These are phyloP conservation scores for Syrphus vitripennis DNA, from an alignment of 2,888 invertebrate genomes.

Conservation along the genomic window DNA sequence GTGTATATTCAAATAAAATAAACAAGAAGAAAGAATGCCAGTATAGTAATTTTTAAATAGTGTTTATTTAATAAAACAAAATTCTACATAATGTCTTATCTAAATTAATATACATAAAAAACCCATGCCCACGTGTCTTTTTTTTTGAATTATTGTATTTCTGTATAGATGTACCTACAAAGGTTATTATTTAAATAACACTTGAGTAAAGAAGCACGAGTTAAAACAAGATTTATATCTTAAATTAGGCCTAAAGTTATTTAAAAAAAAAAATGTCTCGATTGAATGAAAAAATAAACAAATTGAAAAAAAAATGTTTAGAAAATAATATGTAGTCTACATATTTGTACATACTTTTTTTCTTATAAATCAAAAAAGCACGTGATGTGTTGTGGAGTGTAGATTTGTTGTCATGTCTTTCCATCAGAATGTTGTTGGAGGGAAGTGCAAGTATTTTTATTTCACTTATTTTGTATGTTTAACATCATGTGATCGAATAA, in stretches of 20 bases:
- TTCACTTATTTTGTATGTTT: neutral
- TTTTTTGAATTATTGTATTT: neutral
- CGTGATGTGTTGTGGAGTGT: neutral
- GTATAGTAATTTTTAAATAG: neutral
- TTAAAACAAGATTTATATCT: neutral
- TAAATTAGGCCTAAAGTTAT: neutral
- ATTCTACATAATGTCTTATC: neutral
- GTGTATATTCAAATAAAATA: neutral
- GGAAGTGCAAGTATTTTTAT: neutral
- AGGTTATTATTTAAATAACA: constrained; percentile 13
- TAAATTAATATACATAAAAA: neutral
- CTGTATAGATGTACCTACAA: too few species aligned
- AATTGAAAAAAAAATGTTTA: neutral
- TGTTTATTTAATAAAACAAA: constrained; percentile 1
- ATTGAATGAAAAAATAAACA: neutral
- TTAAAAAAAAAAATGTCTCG: neutral
- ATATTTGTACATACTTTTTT: neutral
- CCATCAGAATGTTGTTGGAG: neutral
- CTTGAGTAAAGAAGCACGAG: neutral
- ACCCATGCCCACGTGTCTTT: neutral
- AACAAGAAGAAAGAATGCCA: neutral
- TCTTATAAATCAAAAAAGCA: neutral
- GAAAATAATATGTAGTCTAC: neutral
- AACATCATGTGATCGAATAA: neutral
- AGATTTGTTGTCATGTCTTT: neutral